phyloP scores from a whole-genome alignment of 1,140 invertebrate genomes.

The Delia radicum region DNA sequence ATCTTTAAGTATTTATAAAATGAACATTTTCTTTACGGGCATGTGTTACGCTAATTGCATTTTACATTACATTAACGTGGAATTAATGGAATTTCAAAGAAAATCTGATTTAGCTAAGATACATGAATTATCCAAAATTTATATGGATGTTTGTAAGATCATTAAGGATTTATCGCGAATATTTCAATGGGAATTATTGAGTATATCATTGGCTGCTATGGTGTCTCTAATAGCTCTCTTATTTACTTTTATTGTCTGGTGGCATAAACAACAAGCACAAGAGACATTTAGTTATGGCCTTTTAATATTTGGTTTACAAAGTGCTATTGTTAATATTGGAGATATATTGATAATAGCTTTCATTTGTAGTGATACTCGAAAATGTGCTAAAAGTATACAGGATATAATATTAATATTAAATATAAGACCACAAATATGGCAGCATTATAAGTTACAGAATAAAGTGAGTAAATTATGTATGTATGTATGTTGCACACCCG shows the following conservation, averaged over 20 bases:
- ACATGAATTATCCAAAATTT: background rate
- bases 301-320: background rate
- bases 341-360: background rate
- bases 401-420: background rate
- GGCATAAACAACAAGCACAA: background rate
- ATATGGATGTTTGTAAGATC: background rate
- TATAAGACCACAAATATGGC: too few relatives aligned
- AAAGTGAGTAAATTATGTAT: background rate
- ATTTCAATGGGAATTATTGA: slow-evolving; percentile 9
- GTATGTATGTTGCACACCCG: too few relatives aligned
- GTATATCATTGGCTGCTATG: background rate
- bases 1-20: background rate
- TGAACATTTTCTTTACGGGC: background rate
- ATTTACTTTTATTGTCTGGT: background rate
- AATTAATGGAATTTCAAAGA: background rate
- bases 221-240: background rate
- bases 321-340: background rate
- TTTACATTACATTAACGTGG: background rate
- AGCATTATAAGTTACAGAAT: background rate
- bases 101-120: background rate
- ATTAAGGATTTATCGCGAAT: background rate
- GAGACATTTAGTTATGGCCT: background rate
- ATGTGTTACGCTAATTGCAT: background rate
- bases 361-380: background rate
- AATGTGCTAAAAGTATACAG: background rate